Evolutionary conservation across 2,888 invertebrate genomes (phyloP), one percentile per base, ranked within the genome.

Genomic region (Buathra laborator): DNA sequence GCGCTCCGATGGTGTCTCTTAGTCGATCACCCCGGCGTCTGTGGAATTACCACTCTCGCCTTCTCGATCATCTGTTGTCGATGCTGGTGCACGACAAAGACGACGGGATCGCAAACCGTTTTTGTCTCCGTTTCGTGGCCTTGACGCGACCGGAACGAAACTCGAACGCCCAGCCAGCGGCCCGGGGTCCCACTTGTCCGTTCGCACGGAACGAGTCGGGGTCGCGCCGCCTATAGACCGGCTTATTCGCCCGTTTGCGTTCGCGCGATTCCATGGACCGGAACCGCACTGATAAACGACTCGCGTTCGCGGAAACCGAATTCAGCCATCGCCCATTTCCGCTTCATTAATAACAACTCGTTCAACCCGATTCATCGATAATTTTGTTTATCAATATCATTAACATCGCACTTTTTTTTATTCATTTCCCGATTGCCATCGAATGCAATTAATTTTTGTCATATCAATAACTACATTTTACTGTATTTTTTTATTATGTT

Each of bases 141-240:
- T 85, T 85, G 84, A 78, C 81, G 75, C 74, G 68, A 64, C 81
- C 84, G 81, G 81, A 85, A 85, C 78, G 81, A 85, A 84, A 81
- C 67, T 44, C 56, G 44, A 48, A 66, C 72, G 72, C 68, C 59
- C 66, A 53, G 44, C 37, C 37, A 53, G 44, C 37, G 0, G 37
- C 9, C 37, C 76, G 76, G 76, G 84, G 76, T 72, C 64, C 84
- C 74, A 85, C 81, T 81, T 85, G 81, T 14, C 53, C 75, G 64
- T 77, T 81, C 78, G 81, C 59, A 81, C 78, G 84, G 81, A 85
- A 85, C 81, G 81, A 78, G 68, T 62, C 62, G 62, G 71, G 62
- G 51, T 19, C 77, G 48, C 51, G 51, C 19, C 77, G 48, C 51
- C 74, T 44, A 48, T 46, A 32, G 46, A 10, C 48, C 48, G 32